Percentiles rank a stretch among this genome's conserved stretches.
phyloP scores from a whole-genome alignment of 2,888 invertebrate genomes.

The Plagodis pulveraria region DNA sequence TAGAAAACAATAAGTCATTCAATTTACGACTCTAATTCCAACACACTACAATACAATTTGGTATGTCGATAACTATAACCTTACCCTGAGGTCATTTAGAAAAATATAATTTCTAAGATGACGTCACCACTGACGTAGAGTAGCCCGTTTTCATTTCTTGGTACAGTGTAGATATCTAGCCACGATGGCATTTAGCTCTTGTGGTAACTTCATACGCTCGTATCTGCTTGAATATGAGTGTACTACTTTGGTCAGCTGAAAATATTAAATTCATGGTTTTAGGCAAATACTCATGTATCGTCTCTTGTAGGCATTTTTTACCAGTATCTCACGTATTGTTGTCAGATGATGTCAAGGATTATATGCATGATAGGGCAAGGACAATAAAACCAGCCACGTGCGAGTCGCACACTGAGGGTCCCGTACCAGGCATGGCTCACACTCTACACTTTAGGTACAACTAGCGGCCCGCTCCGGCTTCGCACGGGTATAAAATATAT shows the following conservation, averaged over 20 bases:
- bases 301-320: too few relatives aligned
- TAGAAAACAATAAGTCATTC: too few relatives aligned
- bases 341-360: not conserved
- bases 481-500: too few relatives aligned
- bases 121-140: conserved; percentile 6
- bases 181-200: conserved; percentile 63
- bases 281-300: not conserved
- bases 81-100: conserved; percentile 13
- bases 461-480: too few relatives aligned
- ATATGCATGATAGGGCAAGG: too few relatives aligned
- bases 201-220: conserved; percentile 82
- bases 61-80: conserved; percentile 15
- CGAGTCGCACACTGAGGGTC: too few relatives aligned
- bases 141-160: conserved; percentile 55
- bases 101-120: conserved; percentile 13
- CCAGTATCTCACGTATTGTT: not conserved
- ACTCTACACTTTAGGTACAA: too few relatives aligned
- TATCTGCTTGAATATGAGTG: conserved; percentile 77
- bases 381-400: too few relatives aligned
- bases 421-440: too few relatives aligned
- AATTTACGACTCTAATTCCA: not conserved
- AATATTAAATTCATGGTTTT: not conserved
- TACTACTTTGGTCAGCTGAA: conserved; percentile 83
- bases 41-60: conserved; percentile 12
- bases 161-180: conserved; percentile 63